Conservation (phyloP, 92 coral and sea anemone species). For the Palythoa heliodiscus region DNA sequence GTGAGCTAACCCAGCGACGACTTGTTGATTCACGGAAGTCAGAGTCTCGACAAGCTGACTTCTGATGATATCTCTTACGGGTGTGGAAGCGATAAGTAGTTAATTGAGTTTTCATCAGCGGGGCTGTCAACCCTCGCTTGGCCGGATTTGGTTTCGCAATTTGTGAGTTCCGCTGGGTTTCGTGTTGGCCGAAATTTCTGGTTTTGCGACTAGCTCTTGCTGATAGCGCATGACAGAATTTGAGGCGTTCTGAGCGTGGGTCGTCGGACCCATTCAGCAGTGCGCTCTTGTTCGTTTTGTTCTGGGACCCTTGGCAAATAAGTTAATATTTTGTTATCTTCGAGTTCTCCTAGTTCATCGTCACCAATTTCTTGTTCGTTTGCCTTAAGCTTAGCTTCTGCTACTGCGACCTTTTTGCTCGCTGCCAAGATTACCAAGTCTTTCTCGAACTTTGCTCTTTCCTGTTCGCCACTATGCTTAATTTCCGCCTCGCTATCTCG, state of each 20-base stretch:
- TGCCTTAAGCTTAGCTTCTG: slow-evolving; percentile 6
- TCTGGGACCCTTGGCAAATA: no score
- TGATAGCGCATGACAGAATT: neutral
- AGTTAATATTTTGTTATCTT: no score
- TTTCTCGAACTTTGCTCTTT: slow-evolving; percentile 3
- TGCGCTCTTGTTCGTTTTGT: no score
- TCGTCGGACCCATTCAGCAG: no score
- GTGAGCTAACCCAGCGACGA: slow-evolving; percentile 49
- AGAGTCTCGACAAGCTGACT: slow-evolving; percentile 45
- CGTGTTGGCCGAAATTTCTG: no score
- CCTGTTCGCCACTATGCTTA: slow-evolving; percentile 11
- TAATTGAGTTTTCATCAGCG: neutral
- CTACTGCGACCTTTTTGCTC: slow-evolving; percentile 22
- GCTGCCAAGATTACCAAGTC: neutral
- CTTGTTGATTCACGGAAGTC: slow-evolving; percentile 50
- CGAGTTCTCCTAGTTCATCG: no score
- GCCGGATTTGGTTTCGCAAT: no score
- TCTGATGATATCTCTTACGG: no score
- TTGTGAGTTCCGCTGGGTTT: no score
- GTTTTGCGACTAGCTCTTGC: no score
- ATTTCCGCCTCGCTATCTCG: slow-evolving; percentile 15
- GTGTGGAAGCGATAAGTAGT: neutral
- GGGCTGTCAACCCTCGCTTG: no score
- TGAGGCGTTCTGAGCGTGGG: neutral
- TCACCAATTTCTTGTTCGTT: no score